Evolutionary conservation across 2,113 vertebrate genomes (phyloP), one percentile per base, ranked within the genome.

Genomic region (Agapornis roseicollis): DNA sequence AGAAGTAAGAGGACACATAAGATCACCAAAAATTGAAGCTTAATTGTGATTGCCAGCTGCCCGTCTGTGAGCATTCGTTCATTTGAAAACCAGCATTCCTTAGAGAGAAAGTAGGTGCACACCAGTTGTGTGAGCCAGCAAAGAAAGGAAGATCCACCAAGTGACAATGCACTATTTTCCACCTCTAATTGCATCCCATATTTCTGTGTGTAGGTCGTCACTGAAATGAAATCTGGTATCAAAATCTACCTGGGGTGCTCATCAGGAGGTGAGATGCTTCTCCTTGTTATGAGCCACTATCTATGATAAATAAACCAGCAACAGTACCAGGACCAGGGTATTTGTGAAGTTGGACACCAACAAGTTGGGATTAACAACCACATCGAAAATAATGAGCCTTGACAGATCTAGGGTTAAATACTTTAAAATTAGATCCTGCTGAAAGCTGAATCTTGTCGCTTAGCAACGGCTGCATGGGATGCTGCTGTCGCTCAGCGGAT

Each of bases 391-490:
- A 94, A 97, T 71, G 89, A 95, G 85, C 89, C 94, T 90, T 92
- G 97, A 97, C 90, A 78, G 90, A 60, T 88, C 78, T 92, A 97
- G 98, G 97, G 98, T 98, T 98, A 98, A 98, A 96, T 87, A 93
- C 94, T 97, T 97, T 96, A 97, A 96, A 96, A 98, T 97, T 97
- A 97, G 97, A 96, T 97, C 95, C 91, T 92, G 80, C 91, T 27
- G 64, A 96, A 97, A 97, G 94, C 97, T 4, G 90, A 96, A 91
- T 95, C 92, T 83, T 77, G 98, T 98, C 63, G 95, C 98, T 93
- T 98, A 98, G 98, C 97, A 97, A 98, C 98, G 27, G 93, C 96
- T 89, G 76, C 58, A 33, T 87, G 82, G 97, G 97, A 97, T 95
- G 94, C 96, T 97, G 97, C 97, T 97, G 98, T 96, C 98, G 97